Evolutionary conservation across 2,113 vertebrate genomes (phyloP), one percentile per base, ranked within the genome.

Genomic region (Prunella fulvescens): DNA sequence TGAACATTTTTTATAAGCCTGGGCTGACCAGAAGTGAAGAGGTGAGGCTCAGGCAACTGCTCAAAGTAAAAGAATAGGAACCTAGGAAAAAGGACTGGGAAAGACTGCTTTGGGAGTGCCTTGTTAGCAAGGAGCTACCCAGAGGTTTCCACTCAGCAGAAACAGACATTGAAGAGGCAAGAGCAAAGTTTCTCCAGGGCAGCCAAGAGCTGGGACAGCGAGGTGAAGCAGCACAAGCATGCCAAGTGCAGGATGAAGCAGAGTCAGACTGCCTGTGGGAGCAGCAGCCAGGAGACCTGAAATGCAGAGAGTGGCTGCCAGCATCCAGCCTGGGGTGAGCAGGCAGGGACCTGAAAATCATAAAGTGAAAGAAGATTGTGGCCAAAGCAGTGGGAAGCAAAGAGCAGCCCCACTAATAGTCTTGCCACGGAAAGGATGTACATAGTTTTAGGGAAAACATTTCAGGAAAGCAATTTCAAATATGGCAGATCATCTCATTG

Each of bases 401-500:
- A 78, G 11, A 78, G 60, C 24, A 74, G 60, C 29, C 33, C 51
- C 35, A 18, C 14, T 50, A 74, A 73, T 2, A 78, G 54, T 37
- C 50, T 86, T 81, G 40, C 39, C 42, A 50, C 33, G 67, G 84
- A 57, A 67, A 80, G 16, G 20, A 31, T 39, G 35, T 19, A 54
- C 12, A 8, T 25, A 42, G 69, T 29, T 92, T 73, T n/a, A 70
- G 47, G n/a, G n/a, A n/a, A n/a, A n/a, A n/a, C n/a, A 50, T 54
- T 83, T 88, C 77, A 66, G 65, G 56, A 94, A 93, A 95, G 83
- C 45, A 91, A 95, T 96, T 96, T 89, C 88, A 91, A 28, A 77
- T 47, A 89, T 91, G 80, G 91, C 37, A 90, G 90, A 86, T 90
- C 71, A 88, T 90, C 71, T 80, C 71, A 86, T 70, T 88, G 82